Base-by-base conservation (phyloP, 2,888 invertebrate species). In the Himalopsyche kuldschensis region DNA sequence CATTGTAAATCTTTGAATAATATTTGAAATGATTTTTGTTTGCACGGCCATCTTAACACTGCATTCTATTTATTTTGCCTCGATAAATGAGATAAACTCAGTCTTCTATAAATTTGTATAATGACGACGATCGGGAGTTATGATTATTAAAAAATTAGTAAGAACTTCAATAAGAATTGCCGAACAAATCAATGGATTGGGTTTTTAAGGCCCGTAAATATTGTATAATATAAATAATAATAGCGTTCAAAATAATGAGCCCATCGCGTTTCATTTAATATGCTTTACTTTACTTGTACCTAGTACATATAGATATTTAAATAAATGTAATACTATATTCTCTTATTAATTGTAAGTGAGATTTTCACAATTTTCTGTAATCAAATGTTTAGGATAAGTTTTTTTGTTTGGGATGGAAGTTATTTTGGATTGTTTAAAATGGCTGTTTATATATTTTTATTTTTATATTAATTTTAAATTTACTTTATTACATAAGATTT, bases 161-260 rank as follows among this genome's bases (percentile, higher is more conserved):
- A 32, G 24, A 46, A 80, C 4, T 80, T 41, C 27, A 30, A n/a
- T 31, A 75, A 80, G 80, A 80, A 80, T 80, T 80, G 80, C 80
- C 20, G 80, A 80, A 80, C 80, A 80, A 80, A 80, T 80, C 80
- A 80, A 80, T 69, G 69, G 15, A 27, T 30, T 69, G 69, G 69
- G 69, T 69, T 69, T 69, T 20, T 69, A 69, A 69, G 15, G 11
- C 69, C 69, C 69, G 11, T 11, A 69, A 69, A 20, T 69, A 69
- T 69, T 69, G 10, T 63, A 27, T 24, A 63, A 20, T 20, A 24
- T 69, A 41, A 15, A 27, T 69, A 69, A 69, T 69, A 27, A 27
- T 24, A 3, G 55, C 24, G 55, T 69, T 69, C 20, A 30, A 27
- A 69, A 27, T 3, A 69, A 69, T 27, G 69, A 69, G 15, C 69